These are phyloP conservation scores for Allophyes oxyacanthae DNA, from an alignment of 2,888 invertebrate species.

Conservation along the genomic window DNA sequence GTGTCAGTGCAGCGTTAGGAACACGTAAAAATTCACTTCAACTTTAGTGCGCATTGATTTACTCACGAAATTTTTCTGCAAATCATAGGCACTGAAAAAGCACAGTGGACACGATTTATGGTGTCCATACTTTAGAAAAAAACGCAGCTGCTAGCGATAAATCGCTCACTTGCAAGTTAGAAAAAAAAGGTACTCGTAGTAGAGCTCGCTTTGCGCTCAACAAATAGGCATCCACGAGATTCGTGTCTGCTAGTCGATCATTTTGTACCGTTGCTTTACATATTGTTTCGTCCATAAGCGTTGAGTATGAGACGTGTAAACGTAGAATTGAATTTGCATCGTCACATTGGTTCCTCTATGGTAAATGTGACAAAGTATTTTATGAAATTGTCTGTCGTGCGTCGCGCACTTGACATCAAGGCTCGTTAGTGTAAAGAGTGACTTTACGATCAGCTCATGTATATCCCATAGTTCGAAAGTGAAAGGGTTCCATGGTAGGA, in stretches of 20 bases:
- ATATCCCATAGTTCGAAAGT: constrained; percentile 42
- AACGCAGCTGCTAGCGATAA: constrained; percentile 72
- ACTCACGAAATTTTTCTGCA: constrained; percentile 46
- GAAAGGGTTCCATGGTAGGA: constrained; percentile 27
- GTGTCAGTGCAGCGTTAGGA: constrained; percentile 31
- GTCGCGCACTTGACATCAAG: constrained; percentile 53
- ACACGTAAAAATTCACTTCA: constrained; percentile 12
- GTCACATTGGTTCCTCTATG: constrained; percentile 49
- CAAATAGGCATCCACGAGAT: constrained; percentile 68
- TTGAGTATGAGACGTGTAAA: constrained; percentile 62
- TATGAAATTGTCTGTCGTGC: constrained; percentile 55
- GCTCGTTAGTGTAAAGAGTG: constrained; percentile 57
- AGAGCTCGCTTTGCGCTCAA: constrained; percentile 66
- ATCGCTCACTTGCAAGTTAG: constrained; percentile 71
- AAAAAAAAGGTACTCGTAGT: constrained; percentile 65
- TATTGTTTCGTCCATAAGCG: constrained; percentile 68
- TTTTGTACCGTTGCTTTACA: constrained; percentile 69
- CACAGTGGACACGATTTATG: constrained; percentile 67
- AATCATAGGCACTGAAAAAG: constrained; percentile 62
- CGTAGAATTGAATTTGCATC: constrained; percentile 62
- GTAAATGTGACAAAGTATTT: constrained; percentile 49
- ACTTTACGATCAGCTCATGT: constrained; percentile 53
- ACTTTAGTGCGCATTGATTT: constrained; percentile 38
- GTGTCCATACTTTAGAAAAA: constrained; percentile 65
- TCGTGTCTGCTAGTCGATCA: constrained; percentile 67